A percentile compares a stretch with the other conserved stretches of the same genome.
These are phyloP conservation scores for Scolopax mira DNA, from an alignment of 2,113 vertebrate genomes.

Conservation along the genomic window DNA sequence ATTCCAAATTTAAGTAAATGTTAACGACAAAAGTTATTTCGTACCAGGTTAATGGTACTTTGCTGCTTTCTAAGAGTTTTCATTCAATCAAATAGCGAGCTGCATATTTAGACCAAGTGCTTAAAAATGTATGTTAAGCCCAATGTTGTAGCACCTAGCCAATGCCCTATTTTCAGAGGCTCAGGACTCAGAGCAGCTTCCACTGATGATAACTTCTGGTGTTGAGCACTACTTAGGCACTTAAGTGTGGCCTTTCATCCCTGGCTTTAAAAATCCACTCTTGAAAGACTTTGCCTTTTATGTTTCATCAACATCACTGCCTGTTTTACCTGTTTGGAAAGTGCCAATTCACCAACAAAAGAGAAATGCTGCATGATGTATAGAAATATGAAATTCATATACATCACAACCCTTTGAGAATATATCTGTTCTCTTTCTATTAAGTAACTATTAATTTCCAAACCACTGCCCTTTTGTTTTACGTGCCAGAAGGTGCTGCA, in stretches of 20 bases:
- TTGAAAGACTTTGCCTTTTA: conserved; percentile 6
- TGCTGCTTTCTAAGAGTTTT: background rate
- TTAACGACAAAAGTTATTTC: background rate
- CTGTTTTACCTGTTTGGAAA: background rate
- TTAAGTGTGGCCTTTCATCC: conserved; percentile 20
- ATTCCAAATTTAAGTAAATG: background rate
- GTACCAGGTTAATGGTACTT: background rate
- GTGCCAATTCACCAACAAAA: background rate
- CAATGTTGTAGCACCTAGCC: background rate
- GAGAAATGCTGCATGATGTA: background rate
- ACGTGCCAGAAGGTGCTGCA: background rate
- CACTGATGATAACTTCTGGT: background rate
- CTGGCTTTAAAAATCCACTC: background rate
- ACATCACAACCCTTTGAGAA: background rate
- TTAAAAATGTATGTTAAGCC: background rate
- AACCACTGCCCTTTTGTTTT: background rate
- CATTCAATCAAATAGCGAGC: background rate
- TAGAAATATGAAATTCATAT: background rate
- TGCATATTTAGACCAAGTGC: background rate
- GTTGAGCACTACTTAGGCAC: background rate
- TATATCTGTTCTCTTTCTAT: background rate
- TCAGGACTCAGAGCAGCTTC: background rate
- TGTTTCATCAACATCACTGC: background rate
- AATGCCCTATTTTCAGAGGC: background rate
- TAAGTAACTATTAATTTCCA: background rate